phyloP scores from a whole-genome alignment of 2,888 invertebrate species.

The Agrochola litura region DNA sequence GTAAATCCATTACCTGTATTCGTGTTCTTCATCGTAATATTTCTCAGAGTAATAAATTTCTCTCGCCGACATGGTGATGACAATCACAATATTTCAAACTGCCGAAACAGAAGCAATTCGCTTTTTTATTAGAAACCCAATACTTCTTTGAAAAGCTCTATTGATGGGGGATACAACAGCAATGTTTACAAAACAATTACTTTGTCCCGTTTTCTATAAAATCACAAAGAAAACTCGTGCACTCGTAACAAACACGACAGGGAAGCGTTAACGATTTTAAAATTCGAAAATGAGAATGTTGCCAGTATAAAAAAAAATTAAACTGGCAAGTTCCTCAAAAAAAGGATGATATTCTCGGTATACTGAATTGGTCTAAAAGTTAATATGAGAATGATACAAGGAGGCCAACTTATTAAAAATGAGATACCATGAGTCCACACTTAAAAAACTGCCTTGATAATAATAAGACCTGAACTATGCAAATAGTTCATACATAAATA shows the following conservation, averaged over 20 bases:
- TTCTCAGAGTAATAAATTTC: conserved; percentile 98
- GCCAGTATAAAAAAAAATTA: conserved; percentile 46
- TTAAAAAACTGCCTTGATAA: too few species aligned
- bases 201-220: conserved; percentile 51
- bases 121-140: conserved; percentile 6
- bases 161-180: neutral
- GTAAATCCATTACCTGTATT: conserved; percentile 94
- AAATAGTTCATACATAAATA: too few species aligned
- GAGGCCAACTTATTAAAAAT: neutral
- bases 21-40: conserved; percentile 97
- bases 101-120: conserved; percentile 38
- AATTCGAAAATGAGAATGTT: conserved; percentile 76
- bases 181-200: conserved; percentile 27
- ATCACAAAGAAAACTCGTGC: conserved; percentile 61
- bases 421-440: too few species aligned
- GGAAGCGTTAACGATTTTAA: conserved; percentile 81
- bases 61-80: conserved; percentile 89
- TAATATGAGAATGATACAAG: neutral
- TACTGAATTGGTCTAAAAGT: neutral
- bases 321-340: conserved; percentile 17
- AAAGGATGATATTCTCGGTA: conserved; percentile 18
- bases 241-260: conserved; percentile 54
- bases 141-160: conserved; percentile 16
- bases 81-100: conserved; percentile 49
- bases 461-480: too few species aligned